Base-by-base conservation (phyloP, 2,113 vertebrate genomes). In the Potamarius usumacintae region DNA sequence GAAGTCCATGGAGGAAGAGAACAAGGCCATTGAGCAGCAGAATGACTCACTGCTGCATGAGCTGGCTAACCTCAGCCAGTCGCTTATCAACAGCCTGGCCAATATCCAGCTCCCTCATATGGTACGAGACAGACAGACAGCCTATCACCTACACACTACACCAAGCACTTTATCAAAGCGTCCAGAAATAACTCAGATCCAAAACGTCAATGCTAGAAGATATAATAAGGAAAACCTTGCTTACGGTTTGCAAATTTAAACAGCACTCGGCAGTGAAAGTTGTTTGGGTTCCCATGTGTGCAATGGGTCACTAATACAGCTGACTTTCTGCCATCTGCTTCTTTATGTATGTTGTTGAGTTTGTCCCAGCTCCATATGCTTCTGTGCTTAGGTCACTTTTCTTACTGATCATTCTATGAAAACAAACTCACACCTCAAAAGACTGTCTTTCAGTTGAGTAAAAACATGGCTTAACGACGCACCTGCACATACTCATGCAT, bases 11-110 rank as follows among this genome's bases (percentile, higher is more conserved):
- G 97, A 99, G 94, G 98, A 99, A 94, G 98, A 99, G 95, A 99
- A 99, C 96, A 99, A 99, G 95, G 98, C 97, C 93, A 99, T 99
- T 93, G 97, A 99, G 95, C 97, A 99, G 94, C 98, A 99, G 96
- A 99, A 99, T 92, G 97, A 99, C 94, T 98, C 97, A 93, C 97
- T 99, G 89, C 97, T 99, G 94, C 98, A 99, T 92, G 98, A 99
- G 95, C 94, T 99, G 96, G 97, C 98, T 94, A 97, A 94, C 97
- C 96, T 99, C 94, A 99, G 97, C 96, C 98, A 99, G 96, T 99
- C 98, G 94, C 96, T 99, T 94, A 99, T 99, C 94, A 97, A 99
- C 95, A 99, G 96, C 95, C 97, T 99, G 93, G 97, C 97, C 96
- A 99, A 99, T 96, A 97, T 97, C 96, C 98, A 99, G 97, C 97